Percentiles rank a stretch among this genome's conserved stretches.
phyloP scores from a whole-genome alignment of 1,140 invertebrate genomes.

The Dinothrombium tinctorium region DNA sequence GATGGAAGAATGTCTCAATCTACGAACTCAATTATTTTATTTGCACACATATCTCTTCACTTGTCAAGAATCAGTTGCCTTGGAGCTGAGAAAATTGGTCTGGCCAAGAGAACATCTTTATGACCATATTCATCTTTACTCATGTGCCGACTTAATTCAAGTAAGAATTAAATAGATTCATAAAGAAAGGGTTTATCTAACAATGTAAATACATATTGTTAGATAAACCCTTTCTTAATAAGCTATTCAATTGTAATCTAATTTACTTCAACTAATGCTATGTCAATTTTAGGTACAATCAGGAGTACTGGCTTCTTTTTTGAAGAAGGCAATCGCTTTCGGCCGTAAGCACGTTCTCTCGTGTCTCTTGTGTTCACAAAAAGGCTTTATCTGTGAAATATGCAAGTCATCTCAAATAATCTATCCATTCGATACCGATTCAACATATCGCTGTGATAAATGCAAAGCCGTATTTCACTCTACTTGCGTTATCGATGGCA shows the following conservation, averaged over 20 bases:
- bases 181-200: no score
- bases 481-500: conserved; percentile 31
- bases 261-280: no score
- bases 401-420: conserved; percentile 60
- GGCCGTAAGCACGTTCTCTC: conserved; percentile 53
- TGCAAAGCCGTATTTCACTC: conserved; percentile 69
- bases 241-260: no score
- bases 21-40: conserved; percentile 58
- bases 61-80: conserved; percentile 55
- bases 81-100: conserved; percentile 51
- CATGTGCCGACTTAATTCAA: conserved; percentile 28
- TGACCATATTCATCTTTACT: conserved; percentile 71
- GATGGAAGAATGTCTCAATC: conserved; percentile 39
- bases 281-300: conserved; percentile 37
- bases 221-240: no score
- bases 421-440: conserved; percentile 69
- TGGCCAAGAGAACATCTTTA: conserved; percentile 70
- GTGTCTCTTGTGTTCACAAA: conserved; percentile 63
- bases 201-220: no score
- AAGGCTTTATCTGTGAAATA: conserved; percentile 84
- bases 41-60: conserved; percentile 67
- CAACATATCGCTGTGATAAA: conserved; percentile 51
- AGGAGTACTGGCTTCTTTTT: conserved; percentile 38
- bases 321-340: conserved; percentile 55
- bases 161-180: no score